Conservation (phyloP, 2,113 vertebrate species). For the Spheniscus mendiculus region DNA sequence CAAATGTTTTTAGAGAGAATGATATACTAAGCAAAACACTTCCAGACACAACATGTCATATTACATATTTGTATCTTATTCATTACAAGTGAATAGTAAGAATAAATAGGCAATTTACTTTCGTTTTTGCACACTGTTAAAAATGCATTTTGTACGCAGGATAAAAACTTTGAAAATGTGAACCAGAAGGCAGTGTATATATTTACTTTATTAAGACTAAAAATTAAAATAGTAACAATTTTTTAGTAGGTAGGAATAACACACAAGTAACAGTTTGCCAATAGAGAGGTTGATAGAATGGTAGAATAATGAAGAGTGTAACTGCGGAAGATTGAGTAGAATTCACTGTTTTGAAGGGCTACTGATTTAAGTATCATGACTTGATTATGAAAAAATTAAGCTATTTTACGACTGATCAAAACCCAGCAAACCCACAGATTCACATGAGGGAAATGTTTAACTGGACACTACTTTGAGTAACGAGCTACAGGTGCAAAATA, state of each 20-base stretch:
- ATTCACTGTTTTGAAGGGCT: background rate
- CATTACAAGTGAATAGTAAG: background rate
- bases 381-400: background rate
- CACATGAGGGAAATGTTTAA: background rate
- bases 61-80: background rate
- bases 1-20: background rate
- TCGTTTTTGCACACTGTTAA: background rate
- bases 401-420: background rate
- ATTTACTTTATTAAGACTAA: background rate
- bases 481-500: background rate
- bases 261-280: background rate
- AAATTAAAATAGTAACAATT: background rate
- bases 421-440: background rate
- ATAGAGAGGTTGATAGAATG: background rate
- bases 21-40: background rate
- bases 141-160: background rate
- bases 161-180: background rate
- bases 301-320: background rate
- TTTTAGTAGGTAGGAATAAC: background rate
- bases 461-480: background rate
- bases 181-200: background rate
- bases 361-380: background rate
- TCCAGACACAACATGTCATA: background rate
- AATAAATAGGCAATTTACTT: background rate
- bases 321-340: background rate